Percentiles rank a stretch among this genome's conserved stretches.
Evolutionary conservation across 2,113 vertebrate genomes (phyloP).

Genomic region (Anarhynchus alexandrinus): DNA sequence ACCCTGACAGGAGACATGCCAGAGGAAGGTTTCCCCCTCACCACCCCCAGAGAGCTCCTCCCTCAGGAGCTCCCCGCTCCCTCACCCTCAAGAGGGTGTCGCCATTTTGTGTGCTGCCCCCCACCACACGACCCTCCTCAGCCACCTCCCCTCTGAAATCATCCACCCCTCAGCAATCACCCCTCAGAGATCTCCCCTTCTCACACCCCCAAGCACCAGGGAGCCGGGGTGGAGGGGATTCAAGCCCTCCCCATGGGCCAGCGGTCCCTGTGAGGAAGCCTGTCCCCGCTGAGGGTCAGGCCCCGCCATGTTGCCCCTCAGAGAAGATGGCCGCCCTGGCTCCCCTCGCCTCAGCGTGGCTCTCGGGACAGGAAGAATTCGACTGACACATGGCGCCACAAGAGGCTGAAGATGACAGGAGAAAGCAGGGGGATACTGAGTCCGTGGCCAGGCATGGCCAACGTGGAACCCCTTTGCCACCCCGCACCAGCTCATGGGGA

Average conservation of each 20-base stretch:
- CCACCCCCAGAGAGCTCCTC: background rate
- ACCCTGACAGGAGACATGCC: background rate
- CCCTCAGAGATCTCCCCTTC: background rate
- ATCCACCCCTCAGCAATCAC: background rate
- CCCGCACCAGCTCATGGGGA: background rate
- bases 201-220: too few relatives aligned
- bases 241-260: background rate
- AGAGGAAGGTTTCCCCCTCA: background rate
- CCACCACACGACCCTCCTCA: rapidly evolving
- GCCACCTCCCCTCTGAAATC: background rate
- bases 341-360: background rate
- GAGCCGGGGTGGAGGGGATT: background rate
- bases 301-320: background rate
- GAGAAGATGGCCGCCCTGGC: background rate
- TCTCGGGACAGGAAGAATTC: background rate
- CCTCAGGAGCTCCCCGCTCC: background rate
- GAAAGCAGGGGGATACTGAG: background rate
- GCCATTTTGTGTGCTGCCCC: background rate
- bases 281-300: background rate
- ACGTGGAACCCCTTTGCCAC: rapidly evolving
- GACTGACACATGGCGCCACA: rapidly evolving
- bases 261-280: rapidly evolving
- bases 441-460: background rate
- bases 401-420: background rate
- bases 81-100: rapidly evolving